phyloP scores from a whole-genome alignment of 2,113 vertebrate genomes.

The Quiscalus mexicanus region DNA sequence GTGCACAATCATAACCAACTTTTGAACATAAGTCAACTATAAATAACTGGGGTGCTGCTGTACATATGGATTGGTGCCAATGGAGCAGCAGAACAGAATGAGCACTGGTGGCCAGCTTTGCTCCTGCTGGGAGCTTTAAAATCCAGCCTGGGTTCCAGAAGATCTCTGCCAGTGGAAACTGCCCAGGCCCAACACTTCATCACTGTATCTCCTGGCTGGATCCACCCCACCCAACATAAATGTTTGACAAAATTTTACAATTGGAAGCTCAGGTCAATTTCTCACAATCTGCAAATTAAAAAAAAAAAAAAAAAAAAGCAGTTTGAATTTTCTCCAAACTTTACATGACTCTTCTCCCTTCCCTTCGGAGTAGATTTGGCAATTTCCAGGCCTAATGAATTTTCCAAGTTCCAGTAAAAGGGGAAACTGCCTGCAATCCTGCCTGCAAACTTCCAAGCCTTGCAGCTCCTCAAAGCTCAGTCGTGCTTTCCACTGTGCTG shows the following conservation, averaged over 20 bases:
- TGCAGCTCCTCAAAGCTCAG: neutral
- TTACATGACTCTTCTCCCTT: slow-evolving; percentile 2
- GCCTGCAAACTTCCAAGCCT: neutral
- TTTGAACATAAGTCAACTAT: neutral
- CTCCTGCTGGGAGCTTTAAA: slow-evolving; percentile 54
- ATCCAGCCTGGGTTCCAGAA: slow-evolving; percentile 28
- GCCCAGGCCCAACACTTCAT: slow-evolving; percentile 59
- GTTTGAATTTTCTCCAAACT: slow-evolving; percentile 48
- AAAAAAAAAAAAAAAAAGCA: fast-evolving
- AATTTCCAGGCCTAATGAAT: slow-evolving; percentile 44
- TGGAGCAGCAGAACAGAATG: slow-evolving; percentile 51
- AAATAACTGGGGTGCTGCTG: slow-evolving; percentile 10
- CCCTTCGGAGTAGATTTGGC: neutral
- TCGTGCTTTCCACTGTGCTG: neutral
- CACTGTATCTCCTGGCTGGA: slow-evolving; percentile 30
- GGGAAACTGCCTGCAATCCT: slow-evolving; percentile 8
- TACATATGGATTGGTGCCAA: neutral
- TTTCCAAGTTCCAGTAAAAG: slow-evolving; percentile 50
- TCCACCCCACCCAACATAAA: slow-evolving; percentile 9
- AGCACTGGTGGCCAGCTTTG: neutral
- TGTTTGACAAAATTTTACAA: slow-evolving; percentile 11
- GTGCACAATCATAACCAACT: neutral
- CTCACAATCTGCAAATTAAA: slow-evolving; percentile 19
- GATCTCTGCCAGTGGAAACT: slow-evolving; percentile 54
- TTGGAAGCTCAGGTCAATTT: slow-evolving; percentile 20